Evolutionary conservation across 2,888 invertebrate genomes (phyloP).

Genomic region (Chloroclystis v-ata): DNA sequence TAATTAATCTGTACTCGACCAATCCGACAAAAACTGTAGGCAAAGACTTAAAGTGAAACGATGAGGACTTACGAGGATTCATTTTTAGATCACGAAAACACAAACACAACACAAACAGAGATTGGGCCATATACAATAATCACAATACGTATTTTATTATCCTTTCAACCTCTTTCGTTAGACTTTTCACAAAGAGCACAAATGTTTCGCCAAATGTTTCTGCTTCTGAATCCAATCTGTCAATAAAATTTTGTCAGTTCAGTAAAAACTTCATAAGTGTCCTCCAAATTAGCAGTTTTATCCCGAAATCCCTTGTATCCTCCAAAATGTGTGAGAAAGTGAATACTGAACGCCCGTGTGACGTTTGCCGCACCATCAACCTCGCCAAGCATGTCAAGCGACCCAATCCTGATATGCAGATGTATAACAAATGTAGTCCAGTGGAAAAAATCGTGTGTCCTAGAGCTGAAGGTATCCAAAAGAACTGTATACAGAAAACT

Average conservation of each 20-base stretch:
- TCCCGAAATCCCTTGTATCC: slow-evolving; percentile 22
- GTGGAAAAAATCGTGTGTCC: slow-evolving; percentile 43
- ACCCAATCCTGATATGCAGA: slow-evolving; percentile 62
- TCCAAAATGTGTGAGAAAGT: slow-evolving; percentile 55
- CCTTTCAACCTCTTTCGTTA: background rate
- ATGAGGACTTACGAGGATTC: no score
- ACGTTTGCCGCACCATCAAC: slow-evolving; percentile 66
- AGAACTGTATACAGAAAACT: no score
- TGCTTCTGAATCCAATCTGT: background rate
- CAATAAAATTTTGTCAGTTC: background rate
- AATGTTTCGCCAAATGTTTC: no score
- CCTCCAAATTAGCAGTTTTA: slow-evolving; percentile 3
- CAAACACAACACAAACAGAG: no score
- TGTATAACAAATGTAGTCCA: slow-evolving; percentile 61
- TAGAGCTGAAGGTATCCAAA: slow-evolving; percentile 44
- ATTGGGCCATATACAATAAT: no score
- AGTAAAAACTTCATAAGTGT: slow-evolving; percentile 4
- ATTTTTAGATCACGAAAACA: no score
- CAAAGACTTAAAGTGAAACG: no score
- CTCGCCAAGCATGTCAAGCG: slow-evolving; percentile 52
- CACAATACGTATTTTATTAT: no score
- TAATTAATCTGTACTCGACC: no score
- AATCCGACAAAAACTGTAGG: no score
- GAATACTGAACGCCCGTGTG: slow-evolving; percentile 47
- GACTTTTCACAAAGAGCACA: background rate